A percentile compares a stretch with the other conserved stretches of the same genome.
Evolutionary conservation across 2,888 invertebrate species (phyloP).

Genomic region (Xanthorhoe designata): DNA sequence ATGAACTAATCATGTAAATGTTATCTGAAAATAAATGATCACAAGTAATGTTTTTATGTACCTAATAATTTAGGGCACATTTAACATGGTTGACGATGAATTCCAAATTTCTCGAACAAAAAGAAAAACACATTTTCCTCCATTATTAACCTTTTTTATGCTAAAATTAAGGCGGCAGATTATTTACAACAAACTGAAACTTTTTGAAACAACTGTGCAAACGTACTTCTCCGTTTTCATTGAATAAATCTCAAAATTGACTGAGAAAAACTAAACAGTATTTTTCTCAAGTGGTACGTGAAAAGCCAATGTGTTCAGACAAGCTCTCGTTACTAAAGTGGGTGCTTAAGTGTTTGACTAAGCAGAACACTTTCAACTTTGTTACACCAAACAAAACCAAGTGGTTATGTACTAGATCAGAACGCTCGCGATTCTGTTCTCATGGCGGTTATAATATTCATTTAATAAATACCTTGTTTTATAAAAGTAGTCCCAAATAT

Average conservation of each 20-base stretch:
- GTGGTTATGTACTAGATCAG: conserved; percentile 4
- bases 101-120: no score
- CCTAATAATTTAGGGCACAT: no score
- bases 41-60: no score
- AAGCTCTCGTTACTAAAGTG: conserved; percentile 26
- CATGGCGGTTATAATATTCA: background rate
- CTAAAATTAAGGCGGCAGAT: no score
- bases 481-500: background rate
- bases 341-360: conserved; percentile 26
- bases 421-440: background rate
- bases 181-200: no score
- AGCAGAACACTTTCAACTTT: conserved; percentile 26
- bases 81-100: no score
- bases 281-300: conserved; percentile 22
- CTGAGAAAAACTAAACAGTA: background rate
- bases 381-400: conserved; percentile 31
- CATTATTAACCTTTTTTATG: no score
- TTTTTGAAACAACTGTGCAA: background rate
- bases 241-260: background rate
- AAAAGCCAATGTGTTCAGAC: conserved; percentile 23
- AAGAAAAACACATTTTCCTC: no score
- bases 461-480: no score
- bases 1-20: no score
- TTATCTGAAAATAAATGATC: no score
- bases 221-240: background rate